Base-by-base conservation (phyloP, 1,140 invertebrate genomes). In the Temnothorax longispinosus region DNA sequence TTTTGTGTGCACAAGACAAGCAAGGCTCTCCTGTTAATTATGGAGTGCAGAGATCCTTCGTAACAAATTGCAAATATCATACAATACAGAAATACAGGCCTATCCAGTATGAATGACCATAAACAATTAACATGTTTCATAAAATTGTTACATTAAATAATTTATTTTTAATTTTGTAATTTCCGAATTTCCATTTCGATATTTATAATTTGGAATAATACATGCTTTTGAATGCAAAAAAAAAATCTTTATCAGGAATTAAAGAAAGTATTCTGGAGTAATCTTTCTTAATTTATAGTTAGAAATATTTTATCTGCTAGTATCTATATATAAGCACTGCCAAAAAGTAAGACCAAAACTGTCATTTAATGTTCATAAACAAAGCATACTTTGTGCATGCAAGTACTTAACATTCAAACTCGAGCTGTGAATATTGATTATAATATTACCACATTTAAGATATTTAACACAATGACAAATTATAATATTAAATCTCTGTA, bases 381-480 rank as follows among this genome's bases (percentile, higher is more conserved):
- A 67, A 80, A 54, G 0, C 15, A 5, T 80, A 56, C 32, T 81
- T 71, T 56, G 10, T 56, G 32, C 62, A 65, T 67, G 13, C 13
- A 58, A 81, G 38, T 81, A 81, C 65, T 81, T 81, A 81, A 44
- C 5, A 56, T 58, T 81, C 10, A 81, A 81, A 71, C n/a, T 56
- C 3, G 38, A 56, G 50, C 50, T 81, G 78, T 81, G 65, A 81
- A 71, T 69, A 41, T 38, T 52, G 50, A 78, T 67, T 80, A 2
- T 65, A 65, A 47, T 38, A 65, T 62, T 56, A 44, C 2, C 4
- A 47, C 21, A 76, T 84, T 72, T 62, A 84, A 76, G n/a, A 74
- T 75, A 75, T 84, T 60, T 75, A 72, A 82, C 38, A 82, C 38
- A 1, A 52, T 32, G 27, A 80, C 60, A 60, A 60, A 75, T 60